Evolutionary conservation across 2,797 vertebrate species (phyloP).

Genomic region (Ispidina lecontei): DNA sequence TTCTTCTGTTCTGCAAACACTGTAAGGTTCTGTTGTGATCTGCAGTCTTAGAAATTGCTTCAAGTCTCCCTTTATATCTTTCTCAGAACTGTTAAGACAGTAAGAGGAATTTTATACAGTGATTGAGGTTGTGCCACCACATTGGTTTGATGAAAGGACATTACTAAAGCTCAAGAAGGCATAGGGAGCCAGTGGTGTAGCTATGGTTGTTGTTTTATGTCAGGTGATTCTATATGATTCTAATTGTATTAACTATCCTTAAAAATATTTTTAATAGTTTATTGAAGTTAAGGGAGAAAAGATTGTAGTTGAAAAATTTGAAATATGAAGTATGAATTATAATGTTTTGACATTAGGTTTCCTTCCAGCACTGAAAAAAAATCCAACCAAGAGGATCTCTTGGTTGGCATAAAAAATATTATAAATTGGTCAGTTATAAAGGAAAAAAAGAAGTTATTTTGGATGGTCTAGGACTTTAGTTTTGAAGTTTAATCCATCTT

Average conservation of each 20-base stretch:
- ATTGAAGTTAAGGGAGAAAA: background rate
- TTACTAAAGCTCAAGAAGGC: background rate
- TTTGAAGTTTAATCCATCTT: background rate
- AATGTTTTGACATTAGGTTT: background rate
- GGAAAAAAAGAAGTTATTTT: background rate
- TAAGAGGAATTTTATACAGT: background rate
- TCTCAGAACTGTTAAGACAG: background rate
- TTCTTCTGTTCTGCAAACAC: slow-evolving; percentile 19
- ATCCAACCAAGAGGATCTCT: background rate
- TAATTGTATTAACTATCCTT: background rate
- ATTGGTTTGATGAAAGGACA: background rate
- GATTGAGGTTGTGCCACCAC: background rate
- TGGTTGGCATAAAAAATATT: background rate
- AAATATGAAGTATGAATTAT: background rate
- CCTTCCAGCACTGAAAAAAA: background rate
- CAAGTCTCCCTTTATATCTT: background rate
- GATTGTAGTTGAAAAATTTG: background rate
- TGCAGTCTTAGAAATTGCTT: background rate
- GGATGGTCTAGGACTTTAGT: background rate
- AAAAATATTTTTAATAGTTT: background rate
- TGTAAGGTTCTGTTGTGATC: background rate
- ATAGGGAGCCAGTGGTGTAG: background rate
- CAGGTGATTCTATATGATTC: background rate
- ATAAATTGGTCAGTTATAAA: background rate
- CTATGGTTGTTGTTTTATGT: background rate